Evolutionary conservation across 2,113 vertebrate species (phyloP), one percentile per base, ranked within the genome.

Genomic region (Merops nubicus): DNA sequence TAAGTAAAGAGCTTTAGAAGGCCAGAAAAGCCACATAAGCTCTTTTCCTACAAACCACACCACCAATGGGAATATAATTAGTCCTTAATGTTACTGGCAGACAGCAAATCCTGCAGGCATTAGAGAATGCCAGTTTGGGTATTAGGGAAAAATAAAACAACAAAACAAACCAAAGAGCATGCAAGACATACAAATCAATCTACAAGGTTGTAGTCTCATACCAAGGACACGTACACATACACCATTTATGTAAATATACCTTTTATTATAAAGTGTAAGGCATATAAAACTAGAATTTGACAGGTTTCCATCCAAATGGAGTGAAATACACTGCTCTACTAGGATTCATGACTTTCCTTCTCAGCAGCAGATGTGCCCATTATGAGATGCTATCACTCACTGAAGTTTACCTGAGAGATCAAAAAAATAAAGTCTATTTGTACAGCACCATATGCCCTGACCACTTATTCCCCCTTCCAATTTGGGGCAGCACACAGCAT

Each of bases 361-460:
- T 79, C 93, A 95, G 96, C 81, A 86, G 94, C 65, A 93, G 95
- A 67, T 63, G 95, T 82, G 89, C 92, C 84, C 95, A 90, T 92
- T 95, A 91, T 86, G 93, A 88, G 95, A 88, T 57, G 94, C 96
- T 91, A 95, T 95, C 96, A 93, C 90, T 65, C 94, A 78, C 48
- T 90, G 96, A 85, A 88, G 96, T 96, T 95, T 93, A 97, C 95
- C 93, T 91, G 95, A 96, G 97, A 96, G 96, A 97, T 94, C 89
- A 96, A 92, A 93, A 95, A 96, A 87, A 97, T 97, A 93, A 90
- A 96, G 85, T 76, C 96, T 95, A 85, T 95, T 97, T 97, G 93
- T 95, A 93, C 34, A 91, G 91, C 21, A 70, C 67, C 21, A 14
- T 15, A 73, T 42, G 16, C 92, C 91, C 96, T 94, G 92, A 60